Evolutionary conservation across 2,888 invertebrate species (phyloP), one percentile per base, ranked within the genome.

Genomic region (Brenthis daphne): DNA sequence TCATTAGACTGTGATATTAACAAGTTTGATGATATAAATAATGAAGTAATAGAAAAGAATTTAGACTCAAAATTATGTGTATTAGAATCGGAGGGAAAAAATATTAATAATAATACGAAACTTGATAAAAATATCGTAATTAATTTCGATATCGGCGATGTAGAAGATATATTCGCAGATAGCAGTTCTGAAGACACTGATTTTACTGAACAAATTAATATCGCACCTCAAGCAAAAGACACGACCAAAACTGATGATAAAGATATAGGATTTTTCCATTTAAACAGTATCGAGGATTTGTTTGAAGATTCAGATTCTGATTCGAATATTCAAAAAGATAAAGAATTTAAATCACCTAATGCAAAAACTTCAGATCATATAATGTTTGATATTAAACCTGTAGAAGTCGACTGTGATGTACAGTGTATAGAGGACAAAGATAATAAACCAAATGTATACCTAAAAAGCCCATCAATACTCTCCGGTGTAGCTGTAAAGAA

Each of bases 281-380:
- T 93, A 55, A 85, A 89, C 61, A 89, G 88, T 72, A 88, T 94
- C 69, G 87, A 93, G 53, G 93, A 93, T 69, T 90, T 92, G 57
- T 91, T 94, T 79, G 91, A 83, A 37, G 86, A 88, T 76, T 85
- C 83, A 57, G 72, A 73, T 43, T 72, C 78, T 51, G 70, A 76
- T 48, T 72, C 74, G 6, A 75, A 79, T 33, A 71, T 51, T 68
- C 71, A 66, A 57, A 16, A 53, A 8, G 37, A 43, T 43, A 43
- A 3, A 2, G 37, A 11, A 43, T 43, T 43, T 11, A 43, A 43
- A 43, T 8, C 37, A 43, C 1, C 0, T 8, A 8, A 8, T 11
- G 8, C 37, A 11, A 43, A 43, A 43, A 43, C 11, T 43, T 43
- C 37, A 43, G 37, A 43, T 11, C 1, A 2, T 43, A 43, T 11